phyloP scores from a whole-genome alignment of 2,113 vertebrate species.

The Hippocampus comes region DNA sequence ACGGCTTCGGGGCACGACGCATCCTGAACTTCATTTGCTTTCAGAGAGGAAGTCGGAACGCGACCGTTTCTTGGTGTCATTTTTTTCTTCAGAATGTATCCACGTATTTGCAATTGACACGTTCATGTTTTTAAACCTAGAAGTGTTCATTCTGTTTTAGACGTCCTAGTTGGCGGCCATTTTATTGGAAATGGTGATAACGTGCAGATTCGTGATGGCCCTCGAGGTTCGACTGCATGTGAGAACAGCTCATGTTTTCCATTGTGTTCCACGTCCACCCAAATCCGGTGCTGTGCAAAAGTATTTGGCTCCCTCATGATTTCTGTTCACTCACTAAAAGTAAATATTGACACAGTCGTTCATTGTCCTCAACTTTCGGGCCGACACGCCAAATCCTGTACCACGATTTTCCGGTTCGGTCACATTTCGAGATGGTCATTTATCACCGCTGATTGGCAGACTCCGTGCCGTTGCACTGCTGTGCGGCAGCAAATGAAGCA shows the following conservation, averaged over 20 bases:
- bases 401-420: constrained; percentile 25
- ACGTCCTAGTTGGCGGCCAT: too few species aligned
- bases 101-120: too few species aligned
- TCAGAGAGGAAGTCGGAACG: too few species aligned
- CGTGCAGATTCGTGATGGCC: too few species aligned
- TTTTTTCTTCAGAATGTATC: too few species aligned
- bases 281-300: not conserved
- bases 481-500: not conserved
- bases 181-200: too few species aligned
- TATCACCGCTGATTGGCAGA: not conserved
- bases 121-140: too few species aligned
- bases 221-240: not conserved
- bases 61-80: too few species aligned
- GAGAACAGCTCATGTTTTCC: not conserved
- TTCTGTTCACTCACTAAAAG: not conserved
- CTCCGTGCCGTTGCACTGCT: not conserved
- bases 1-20: too few species aligned
- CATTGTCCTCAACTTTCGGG: not conserved
- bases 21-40: too few species aligned
- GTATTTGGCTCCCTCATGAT: not conserved
- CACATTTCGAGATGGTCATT: constrained; percentile 31
- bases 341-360: not conserved
- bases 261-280: not conserved
- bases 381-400: not conserved
- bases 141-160: too few species aligned